phyloP scores from a whole-genome alignment of 1,140 invertebrate species.

The Heterodera carotae region DNA sequence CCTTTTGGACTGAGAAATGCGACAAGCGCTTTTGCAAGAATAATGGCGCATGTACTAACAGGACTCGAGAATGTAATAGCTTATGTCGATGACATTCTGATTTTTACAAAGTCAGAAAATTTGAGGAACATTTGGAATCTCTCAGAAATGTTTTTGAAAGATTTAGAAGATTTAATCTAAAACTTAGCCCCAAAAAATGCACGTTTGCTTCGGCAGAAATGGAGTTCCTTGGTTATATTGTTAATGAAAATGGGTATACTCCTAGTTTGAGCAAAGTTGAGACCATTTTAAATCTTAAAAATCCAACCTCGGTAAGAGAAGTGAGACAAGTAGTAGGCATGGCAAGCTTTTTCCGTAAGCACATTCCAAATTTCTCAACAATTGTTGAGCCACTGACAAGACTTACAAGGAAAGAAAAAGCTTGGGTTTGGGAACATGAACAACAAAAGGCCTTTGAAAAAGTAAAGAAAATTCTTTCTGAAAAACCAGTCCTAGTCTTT shows the following conservation, averaged over 20 bases:
- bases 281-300: constrained; percentile 35
- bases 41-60: constrained; percentile 57
- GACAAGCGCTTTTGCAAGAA: constrained; percentile 27
- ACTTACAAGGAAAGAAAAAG: constrained; percentile 11
- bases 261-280: constrained; percentile 53
- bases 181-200: constrained; percentile 37
- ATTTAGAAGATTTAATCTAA: constrained; percentile 29
- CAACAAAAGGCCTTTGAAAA: constrained; percentile 34
- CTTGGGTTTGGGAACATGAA: constrained; percentile 22
- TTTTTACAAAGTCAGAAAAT: constrained; percentile 30
- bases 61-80: constrained; percentile 37
- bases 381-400: constrained; percentile 18
- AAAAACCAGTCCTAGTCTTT: constrained; percentile 29
- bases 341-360: constrained; percentile 26
- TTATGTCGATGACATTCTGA: constrained; percentile 15
- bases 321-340: constrained; percentile 60
- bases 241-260: constrained; percentile 51
- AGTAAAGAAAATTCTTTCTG: constrained; percentile 18
- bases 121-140: constrained; percentile 19
- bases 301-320: constrained; percentile 55
- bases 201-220: constrained; percentile 41
- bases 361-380: constrained; percentile 13
- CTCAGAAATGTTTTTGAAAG: constrained; percentile 30
- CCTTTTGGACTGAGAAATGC: constrained; percentile 38
- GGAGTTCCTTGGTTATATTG: constrained; percentile 56